Conservation (phyloP, 2,888 invertebrate genomes). For the Meteorus colon region DNA sequence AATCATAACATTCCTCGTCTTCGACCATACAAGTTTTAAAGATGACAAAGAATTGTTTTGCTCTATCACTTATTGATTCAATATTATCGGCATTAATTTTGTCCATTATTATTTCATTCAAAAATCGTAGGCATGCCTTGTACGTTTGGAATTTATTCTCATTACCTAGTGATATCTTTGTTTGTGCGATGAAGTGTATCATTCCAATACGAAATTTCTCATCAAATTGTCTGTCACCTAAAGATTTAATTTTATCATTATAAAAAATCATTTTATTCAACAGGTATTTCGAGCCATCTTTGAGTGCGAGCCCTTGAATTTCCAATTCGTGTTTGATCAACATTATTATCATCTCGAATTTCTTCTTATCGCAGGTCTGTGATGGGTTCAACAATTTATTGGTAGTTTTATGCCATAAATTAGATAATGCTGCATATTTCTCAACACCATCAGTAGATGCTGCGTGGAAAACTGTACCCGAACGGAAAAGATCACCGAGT, state of each 20-base stretch:
- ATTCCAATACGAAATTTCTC: conserved; percentile 46
- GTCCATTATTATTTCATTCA: conserved; percentile 43
- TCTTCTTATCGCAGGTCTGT: not conserved
- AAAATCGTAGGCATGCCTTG: conserved; percentile 45
- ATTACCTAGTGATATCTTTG: conserved; percentile 36
- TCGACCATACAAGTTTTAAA: conserved; percentile 42
- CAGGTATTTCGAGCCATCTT: conserved; percentile 10
- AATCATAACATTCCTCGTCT: not conserved
- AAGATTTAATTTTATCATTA: conserved; percentile 2
- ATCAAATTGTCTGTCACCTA: not conserved
- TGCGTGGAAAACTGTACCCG: conserved; percentile 36
- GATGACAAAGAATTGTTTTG: conserved; percentile 37
- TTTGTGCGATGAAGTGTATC: conserved; percentile 37
- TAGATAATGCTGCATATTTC: not conserved
- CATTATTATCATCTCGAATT: conserved; percentile 12
- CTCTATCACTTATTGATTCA: not conserved
- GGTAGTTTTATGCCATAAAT: conserved; percentile 32
- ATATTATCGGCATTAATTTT: conserved; percentile 37
- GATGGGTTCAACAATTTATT: conserved; percentile 9
- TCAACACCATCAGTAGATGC: not conserved
- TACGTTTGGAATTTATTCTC: conserved; percentile 49
- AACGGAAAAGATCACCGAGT: conserved; percentile 54
- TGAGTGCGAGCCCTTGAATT: conserved; percentile 5
- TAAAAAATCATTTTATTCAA: conserved; percentile 43
- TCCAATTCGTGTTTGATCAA: conserved; percentile 41